Evolutionary conservation across 2,797 vertebrate genomes (phyloP).

Genomic region (Gymnothorax reevesii): DNA sequence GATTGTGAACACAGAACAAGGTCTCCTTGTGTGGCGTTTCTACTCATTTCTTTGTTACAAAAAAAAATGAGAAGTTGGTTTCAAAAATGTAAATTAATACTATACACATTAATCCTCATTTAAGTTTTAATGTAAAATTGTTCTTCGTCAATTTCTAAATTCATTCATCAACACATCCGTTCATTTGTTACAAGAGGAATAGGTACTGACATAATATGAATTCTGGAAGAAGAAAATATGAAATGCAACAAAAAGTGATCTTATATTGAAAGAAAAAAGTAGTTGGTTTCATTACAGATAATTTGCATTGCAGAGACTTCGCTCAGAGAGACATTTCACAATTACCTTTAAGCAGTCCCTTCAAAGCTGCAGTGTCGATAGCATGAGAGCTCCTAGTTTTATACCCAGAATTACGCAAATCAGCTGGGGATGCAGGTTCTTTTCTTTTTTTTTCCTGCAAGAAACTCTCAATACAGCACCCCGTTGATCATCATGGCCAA

Average conservation of each 20-base stretch:
- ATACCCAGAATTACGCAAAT: background rate
- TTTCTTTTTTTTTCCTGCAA: background rate
- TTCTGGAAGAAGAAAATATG: background rate
- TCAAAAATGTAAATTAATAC: background rate
- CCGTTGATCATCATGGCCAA: background rate
- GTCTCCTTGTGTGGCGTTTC: background rate
- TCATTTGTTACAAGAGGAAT: background rate
- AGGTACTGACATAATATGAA: background rate
- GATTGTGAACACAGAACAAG: no score
- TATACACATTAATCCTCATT: background rate
- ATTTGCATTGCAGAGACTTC: background rate
- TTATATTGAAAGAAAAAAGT: background rate
- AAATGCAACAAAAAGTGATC: background rate
- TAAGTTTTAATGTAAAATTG: background rate
- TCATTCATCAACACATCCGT: background rate
- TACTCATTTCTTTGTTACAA: background rate
- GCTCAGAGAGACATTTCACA: background rate
- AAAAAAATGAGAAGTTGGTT: background rate
- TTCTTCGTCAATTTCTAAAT: background rate
- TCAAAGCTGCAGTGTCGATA: constrained; percentile 53
- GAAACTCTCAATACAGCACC: background rate
- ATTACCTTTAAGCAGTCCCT: constrained; percentile 48
- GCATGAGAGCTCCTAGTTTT: constrained; percentile 46
- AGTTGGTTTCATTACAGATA: background rate
- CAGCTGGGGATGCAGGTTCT: background rate